Evolutionary conservation across 2,797 vertebrate species (phyloP).

Genomic region (Microctenopoma lineatum): DNA sequence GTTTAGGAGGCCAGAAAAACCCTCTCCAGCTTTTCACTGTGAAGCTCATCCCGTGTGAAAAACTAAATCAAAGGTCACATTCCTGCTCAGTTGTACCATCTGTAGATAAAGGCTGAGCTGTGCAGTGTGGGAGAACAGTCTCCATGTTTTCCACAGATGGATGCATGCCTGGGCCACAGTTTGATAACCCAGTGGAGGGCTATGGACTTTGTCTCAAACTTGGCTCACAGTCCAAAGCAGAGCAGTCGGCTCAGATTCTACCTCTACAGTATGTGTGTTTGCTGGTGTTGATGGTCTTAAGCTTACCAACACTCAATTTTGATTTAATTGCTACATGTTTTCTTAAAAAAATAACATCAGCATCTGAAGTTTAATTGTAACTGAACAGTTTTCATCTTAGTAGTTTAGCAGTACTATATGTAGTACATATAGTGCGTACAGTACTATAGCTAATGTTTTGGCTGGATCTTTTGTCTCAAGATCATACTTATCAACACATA

Average conservation of each 20-base stretch:
- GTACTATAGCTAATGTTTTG: not conserved
- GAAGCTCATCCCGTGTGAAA: constrained; percentile 69
- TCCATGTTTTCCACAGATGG: constrained; percentile 86
- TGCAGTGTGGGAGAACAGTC: constrained; percentile 80
- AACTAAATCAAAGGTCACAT: constrained; percentile 85
- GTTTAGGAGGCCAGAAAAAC: constrained; percentile 54
- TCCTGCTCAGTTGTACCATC: constrained; percentile 84
- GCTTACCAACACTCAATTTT: constrained; percentile 56
- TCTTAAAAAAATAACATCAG: no score
- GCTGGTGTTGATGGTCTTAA: constrained; percentile 55
- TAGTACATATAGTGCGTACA: no score
- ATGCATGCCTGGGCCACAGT: constrained; percentile 83
- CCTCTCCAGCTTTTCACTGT: constrained; percentile 59
- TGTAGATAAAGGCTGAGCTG: constrained; percentile 83
- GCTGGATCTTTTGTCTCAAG: not conserved
- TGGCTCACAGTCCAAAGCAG: constrained; percentile 75
- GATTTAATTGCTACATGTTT: no score
- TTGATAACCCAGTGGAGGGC: constrained; percentile 82
- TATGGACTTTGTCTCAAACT: constrained; percentile 80
- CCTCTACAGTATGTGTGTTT: constrained; percentile 33
- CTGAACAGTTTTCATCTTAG: no score
- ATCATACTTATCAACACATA: not conserved
- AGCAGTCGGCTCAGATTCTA: constrained; percentile 64
- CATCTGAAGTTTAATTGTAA: no score
- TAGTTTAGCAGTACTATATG: no score